Percentiles rank a stretch among this genome's conserved stretches.
Evolutionary conservation across 2,888 invertebrate species (phyloP).

Genomic region (Mechanitis messenoides): DNA sequence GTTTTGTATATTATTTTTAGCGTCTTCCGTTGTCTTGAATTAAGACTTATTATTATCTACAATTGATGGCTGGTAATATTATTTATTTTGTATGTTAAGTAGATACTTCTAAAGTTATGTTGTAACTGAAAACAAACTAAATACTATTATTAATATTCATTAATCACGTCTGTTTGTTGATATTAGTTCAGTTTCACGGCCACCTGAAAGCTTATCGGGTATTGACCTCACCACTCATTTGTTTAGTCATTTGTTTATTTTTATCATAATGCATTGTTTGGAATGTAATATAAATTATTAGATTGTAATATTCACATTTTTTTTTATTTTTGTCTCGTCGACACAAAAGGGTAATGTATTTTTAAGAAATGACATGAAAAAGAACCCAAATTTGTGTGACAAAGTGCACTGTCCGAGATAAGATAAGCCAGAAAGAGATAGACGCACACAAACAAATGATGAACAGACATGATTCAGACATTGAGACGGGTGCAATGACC

Average conservation of each 20-base stretch:
- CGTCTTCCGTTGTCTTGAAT: too few species aligned
- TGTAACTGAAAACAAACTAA: too few species aligned
- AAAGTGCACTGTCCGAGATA: constrained; percentile 37
- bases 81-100: too few species aligned
- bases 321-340: background rate
- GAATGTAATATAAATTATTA: background rate
- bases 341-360: constrained; percentile 9
- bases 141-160: too few species aligned
- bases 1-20: background rate
- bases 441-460: constrained; percentile 41
- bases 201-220: constrained; percentile 19
- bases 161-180: too few species aligned
- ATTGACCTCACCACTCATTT: constrained; percentile 9
- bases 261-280: background rate
- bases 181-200: constrained; percentile 4
- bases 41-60: too few species aligned
- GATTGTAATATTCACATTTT: background rate
- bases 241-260: constrained; percentile 11
- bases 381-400: constrained; percentile 24
- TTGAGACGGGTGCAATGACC: constrained; percentile 42
- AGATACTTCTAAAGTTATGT: too few species aligned
- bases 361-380: background rate
- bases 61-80: too few species aligned
- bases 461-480: constrained; percentile 50
- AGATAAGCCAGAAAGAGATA: constrained; percentile 38